Evolutionary conservation across 2,797 vertebrate species (phyloP).

Genomic region (Rostrhamus sociabilis): DNA sequence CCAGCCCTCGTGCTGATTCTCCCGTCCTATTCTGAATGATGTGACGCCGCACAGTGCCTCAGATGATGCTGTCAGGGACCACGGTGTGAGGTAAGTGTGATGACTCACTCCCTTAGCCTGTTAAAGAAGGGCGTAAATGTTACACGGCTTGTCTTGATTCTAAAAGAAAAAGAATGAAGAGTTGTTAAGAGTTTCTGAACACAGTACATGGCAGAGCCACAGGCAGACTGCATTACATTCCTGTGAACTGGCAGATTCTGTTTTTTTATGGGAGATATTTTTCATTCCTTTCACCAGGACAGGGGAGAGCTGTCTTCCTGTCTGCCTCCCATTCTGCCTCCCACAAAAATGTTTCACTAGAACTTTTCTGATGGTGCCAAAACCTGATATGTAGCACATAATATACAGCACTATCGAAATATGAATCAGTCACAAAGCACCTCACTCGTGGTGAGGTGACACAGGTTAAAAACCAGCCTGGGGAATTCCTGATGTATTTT

Average conservation of each 20-base stretch:
- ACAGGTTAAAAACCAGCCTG: neutral
- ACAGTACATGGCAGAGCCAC: neutral
- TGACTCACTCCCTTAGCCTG: neutral
- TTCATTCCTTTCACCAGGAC: neutral
- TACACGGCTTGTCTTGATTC: neutral
- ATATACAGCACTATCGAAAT: neutral
- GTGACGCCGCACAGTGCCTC: neutral
- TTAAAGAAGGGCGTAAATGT: neutral
- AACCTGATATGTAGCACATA: neutral
- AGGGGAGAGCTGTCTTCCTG: neutral
- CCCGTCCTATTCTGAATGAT: rapidly evolving
- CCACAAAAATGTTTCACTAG: neutral
- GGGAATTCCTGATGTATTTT: neutral
- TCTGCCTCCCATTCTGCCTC: neutral
- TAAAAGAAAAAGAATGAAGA: neutral
- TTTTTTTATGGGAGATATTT: neutral
- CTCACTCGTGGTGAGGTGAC: neutral
- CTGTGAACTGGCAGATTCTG: neutral
- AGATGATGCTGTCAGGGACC: neutral
- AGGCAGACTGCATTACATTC: neutral
- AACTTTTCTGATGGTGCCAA: neutral
- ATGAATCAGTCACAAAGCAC: neutral
- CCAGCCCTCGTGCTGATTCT: neutral
- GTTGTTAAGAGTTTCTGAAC: neutral
- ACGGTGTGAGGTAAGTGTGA: neutral